These are phyloP conservation scores for Romanogobio albipinnatus DNA, from an alignment of 2,113 vertebrate species.

Conservation along the genomic window DNA sequence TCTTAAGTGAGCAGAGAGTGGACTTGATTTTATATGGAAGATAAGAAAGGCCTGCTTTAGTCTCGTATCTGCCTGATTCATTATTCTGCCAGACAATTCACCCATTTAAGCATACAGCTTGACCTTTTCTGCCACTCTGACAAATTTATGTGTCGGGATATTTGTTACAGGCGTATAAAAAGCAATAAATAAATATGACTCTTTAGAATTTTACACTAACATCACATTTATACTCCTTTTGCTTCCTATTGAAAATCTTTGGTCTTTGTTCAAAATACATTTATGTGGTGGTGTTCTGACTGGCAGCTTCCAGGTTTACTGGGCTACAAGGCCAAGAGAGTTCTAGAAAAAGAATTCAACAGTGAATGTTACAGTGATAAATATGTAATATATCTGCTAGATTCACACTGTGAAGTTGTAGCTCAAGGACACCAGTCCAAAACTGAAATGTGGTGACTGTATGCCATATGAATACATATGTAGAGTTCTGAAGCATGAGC, in stretches of 20 bases:
- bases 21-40: constrained; percentile 49
- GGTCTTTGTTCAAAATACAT: background rate
- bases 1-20: constrained; percentile 38
- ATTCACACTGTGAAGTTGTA: background rate
- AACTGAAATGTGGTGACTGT: background rate
- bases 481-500: background rate
- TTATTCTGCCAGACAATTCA: constrained; percentile 51
- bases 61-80: constrained; percentile 66
- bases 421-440: background rate
- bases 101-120: constrained; percentile 56
- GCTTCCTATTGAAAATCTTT: background rate
- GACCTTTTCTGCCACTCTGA: constrained; percentile 70
- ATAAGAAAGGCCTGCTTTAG: constrained; percentile 58
- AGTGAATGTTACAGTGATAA: background rate
- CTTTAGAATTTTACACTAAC: background rate
- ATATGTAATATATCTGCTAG: constrained; percentile 4
- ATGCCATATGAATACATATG: constrained; percentile 8
- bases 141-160: constrained; percentile 61
- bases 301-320: background rate
- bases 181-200: constrained; percentile 55
- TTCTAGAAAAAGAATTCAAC: background rate
- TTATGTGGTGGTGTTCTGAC: background rate
- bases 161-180: constrained; percentile 71
- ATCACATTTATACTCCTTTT: background rate
- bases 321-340: background rate